A percentile compares a stretch with the other conserved stretches of the same genome.
phyloP scores from a whole-genome alignment of 2,888 invertebrate species.

The Keiferia lycopersicella region DNA sequence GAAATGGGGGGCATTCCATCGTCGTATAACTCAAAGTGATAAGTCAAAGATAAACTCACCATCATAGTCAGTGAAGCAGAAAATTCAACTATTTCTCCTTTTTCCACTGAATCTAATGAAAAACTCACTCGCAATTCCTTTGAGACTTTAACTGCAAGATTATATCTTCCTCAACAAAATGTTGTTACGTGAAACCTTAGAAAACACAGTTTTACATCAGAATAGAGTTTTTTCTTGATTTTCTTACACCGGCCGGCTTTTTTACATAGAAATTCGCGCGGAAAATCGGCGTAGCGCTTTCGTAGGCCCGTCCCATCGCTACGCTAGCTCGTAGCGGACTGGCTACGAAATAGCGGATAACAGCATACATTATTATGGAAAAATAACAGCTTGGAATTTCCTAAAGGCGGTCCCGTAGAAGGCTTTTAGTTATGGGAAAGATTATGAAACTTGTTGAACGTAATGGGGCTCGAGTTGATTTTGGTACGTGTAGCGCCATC shows the following conservation, averaged over 20 bases:
- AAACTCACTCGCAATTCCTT: background rate
- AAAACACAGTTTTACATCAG: background rate
- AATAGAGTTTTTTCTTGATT: background rate
- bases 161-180: no score
- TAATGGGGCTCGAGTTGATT: background rate
- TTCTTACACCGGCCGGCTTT: conserved; percentile 41
- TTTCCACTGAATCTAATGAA: no score
- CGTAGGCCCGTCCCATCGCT: conserved; percentile 49
- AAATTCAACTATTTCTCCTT: no score
- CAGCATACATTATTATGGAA: conserved; percentile 6
- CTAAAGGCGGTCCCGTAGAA: background rate
- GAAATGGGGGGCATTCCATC: no score
- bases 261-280: conserved; percentile 35
- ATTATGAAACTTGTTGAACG: conserved; percentile 13
- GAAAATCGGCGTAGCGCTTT: conserved; percentile 40
- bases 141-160: background rate
- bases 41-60: no score
- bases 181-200: background rate
- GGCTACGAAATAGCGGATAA: conserved; percentile 35
- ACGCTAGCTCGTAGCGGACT: conserved; percentile 59
- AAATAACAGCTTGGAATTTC: background rate
- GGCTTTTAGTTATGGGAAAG: background rate
- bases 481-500: conserved; percentile 11
- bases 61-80: no score
- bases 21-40: no score